These are phyloP conservation scores for Eupsittula cactorum DNA, from an alignment of 2,113 vertebrate genomes.

Conservation along the genomic window DNA sequence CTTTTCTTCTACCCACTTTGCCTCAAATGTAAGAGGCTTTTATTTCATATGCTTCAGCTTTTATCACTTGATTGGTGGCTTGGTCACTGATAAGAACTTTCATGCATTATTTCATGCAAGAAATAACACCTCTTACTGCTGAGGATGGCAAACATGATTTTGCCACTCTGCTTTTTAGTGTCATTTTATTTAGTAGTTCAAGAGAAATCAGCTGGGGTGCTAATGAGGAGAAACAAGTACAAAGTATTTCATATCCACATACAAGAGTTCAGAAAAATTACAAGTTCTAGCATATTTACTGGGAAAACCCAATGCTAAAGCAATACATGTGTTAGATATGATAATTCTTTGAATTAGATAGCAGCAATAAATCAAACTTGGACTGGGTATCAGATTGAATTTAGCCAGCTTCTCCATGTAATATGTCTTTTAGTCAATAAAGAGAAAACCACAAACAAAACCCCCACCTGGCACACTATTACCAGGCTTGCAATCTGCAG, in stretches of 20 bases:
- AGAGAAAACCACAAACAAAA: background rate
- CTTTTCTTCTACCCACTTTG: background rate
- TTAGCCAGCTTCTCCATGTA: background rate
- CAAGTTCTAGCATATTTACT: background rate
- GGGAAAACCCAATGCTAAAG: background rate
- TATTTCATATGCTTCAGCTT: background rate
- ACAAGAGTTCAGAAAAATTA: constrained; percentile 3
- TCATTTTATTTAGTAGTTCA: background rate
- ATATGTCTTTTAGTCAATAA: background rate
- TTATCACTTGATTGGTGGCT: background rate
- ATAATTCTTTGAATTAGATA: background rate
- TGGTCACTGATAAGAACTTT: background rate
- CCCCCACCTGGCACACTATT: background rate
- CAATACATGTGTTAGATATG: background rate
- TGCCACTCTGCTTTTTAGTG: background rate
- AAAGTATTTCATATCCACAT: background rate
- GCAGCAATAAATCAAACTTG: background rate
- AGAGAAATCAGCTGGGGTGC: background rate
- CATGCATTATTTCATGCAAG: background rate
- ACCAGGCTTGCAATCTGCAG: background rate
- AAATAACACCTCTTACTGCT: background rate
- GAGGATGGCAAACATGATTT: background rate
- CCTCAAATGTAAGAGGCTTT: background rate
- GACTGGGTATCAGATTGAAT: background rate
- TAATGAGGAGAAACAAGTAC: background rate